Evolutionary conservation across 1,140 invertebrate species (phyloP), one percentile per base, ranked within the genome.

Genomic region (Nasonia longicornis): DNA sequence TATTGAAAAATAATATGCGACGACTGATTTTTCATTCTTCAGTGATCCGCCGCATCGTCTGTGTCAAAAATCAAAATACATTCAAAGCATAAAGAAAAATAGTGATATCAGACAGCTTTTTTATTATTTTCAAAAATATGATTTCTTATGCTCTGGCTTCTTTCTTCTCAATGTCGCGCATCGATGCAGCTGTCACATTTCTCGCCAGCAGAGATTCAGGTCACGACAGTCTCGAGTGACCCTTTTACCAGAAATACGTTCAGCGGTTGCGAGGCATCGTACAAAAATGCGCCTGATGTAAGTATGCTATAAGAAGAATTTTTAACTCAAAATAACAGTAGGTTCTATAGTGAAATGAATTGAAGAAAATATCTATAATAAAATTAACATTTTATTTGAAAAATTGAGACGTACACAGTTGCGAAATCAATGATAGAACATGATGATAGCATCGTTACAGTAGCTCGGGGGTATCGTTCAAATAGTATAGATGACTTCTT

Each of bases 391-490:
- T 89, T 89, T 88, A 88, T 89, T 88, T 85, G 83, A 86, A 86
- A 88, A 88, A 87, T 88, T 86, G 85, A 88, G 84, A 88, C 85
- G 84, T 89, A 88, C 86, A 88, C 84, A 88, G 86, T 88, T 87
- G 85, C 86, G 85, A 89, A 88, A 89, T 88, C 85, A 89, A 88
- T 86, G 85, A 84, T 89, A 86, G 84, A 87, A 87, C 83, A 86
- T 86, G 81, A 84, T 85, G 85, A 85, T 87, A 71, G 26, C 85
- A 87, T 84, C 84, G 82, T 86, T 87, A 64, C 48, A 87, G 84
- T 72, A 79, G 70, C 77, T 72, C 12, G 48, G 52, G 29, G 83
- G 80, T 45, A 58, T 58, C 48, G 31, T 72, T 84, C 58, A 79
- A 64, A 80, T 35, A 35, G 31, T 64, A 26, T 26, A 72, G 82